Evolutionary conservation across 1,140 invertebrate species (phyloP), one percentile per base, ranked within the genome.

Genomic region (Epicauta chinensis): DNA sequence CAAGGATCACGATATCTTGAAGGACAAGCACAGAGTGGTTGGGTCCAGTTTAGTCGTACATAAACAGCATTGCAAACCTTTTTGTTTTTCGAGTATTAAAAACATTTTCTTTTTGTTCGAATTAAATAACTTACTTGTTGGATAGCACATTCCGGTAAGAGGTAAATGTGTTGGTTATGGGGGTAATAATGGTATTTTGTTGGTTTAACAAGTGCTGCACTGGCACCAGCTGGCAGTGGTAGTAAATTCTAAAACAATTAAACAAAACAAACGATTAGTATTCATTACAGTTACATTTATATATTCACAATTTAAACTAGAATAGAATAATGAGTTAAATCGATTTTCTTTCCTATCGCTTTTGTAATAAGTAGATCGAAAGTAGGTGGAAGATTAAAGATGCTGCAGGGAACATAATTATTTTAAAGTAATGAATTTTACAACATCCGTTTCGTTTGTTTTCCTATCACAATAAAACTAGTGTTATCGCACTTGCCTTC

Each of bases 161-260:
- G 73, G 76, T 91, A 91, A 61, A 92, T 87, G 71, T 92, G 89
- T 71, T 92, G 89, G 73, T 93, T 92, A 74, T 92, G 90, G n/a
- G 89, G 89, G 71, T 91, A 92, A 74, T 91, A 92, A 68, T 93
- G 89, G 74, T 93, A 92, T 75, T 91, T 92, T 32, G 89, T 92
- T 2, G 89, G 88, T 68, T 91, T 91, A 16, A 81, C 79, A 16
- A 83, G 68, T 34, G 82, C 81, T n/a, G 74, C 75, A 40, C 80
- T 79, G 1, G 82, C 82, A 23, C 80, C 81, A 56, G 81, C 84
- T 64, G 84, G 84, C 65, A 83, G 72, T 60, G 84, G 79, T 58
- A 84, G 77, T 55, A 84, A 69, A 36, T 73, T 86, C 86, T 87
- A 80, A 60, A 79, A 85, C 59, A 57, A 71, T 71, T 11, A 36